Evolutionary conservation across 2,797 vertebrate species (phyloP), one percentile per base, ranked within the genome.

Genomic region (Betta splendens): DNA sequence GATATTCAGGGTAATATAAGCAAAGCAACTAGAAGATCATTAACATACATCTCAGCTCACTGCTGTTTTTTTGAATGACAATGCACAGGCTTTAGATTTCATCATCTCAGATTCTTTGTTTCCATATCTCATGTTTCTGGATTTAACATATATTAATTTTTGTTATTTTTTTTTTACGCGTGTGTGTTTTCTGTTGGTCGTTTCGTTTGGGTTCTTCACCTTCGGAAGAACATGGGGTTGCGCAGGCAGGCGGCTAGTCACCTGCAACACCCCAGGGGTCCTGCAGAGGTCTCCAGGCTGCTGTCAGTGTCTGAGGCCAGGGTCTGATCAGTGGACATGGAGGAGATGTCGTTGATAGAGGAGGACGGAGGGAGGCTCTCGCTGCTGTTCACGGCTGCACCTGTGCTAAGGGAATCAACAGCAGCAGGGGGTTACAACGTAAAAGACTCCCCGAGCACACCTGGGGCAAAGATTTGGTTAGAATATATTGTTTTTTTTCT

Each of bases 221-320:
- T 94, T 91, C 95, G 94, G 94, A 99, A 99, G 95, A 98, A 99
- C 87, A 94, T 87, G 80, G 97, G 97, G 94, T 97, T 98, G 92
- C 97, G 95, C 93, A 99, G 94, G 95, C 98, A 98, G 97, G 97
- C 98, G 91, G 98, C 96, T 99, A 99, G 98, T 99, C 98, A 98
- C 97, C 98, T 99, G 96, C 98, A 99, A 93, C 98, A 99, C 92
- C 98, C 97, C 75, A 99, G 94, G 83, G 98, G 95, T 93, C 97
- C 98, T 22, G 95, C 93, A 64, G 98, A 98, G 88, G 98, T 96
- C 96, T 99, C 98, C 94, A 99, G 92, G 93, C 97, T 99, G 95
- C 97, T 99, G 95, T 99, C 97, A 13, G 98, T 99, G 94, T 99
- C 98, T 65, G 98, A 99, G 67, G 98, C 97, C 93, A 99, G 92